Evolutionary conservation across 1,140 invertebrate species (phyloP).

Genomic region (Cepaea nemoralis): DNA sequence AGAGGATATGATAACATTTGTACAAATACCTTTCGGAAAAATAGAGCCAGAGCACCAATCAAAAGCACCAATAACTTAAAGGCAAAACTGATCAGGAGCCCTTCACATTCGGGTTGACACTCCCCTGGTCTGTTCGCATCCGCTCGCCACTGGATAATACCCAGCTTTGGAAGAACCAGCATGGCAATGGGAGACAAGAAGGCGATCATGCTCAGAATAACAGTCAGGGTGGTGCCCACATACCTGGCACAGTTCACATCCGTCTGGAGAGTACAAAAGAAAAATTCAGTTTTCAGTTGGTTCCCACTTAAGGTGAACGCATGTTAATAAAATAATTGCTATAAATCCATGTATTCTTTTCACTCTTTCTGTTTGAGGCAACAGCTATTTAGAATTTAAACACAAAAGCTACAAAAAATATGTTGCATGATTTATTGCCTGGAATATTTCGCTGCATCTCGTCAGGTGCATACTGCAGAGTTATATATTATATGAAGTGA

Average conservation of each 20-base stretch:
- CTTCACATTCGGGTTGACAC: conserved; percentile 89
- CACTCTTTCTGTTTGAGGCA: too few relatives aligned
- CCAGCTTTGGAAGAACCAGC: conserved; percentile 87
- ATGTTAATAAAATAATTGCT: too few relatives aligned
- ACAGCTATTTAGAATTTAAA: too few relatives aligned
- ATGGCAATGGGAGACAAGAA: conserved; percentile 94
- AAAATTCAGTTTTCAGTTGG: too few relatives aligned
- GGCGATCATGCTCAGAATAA: conserved; percentile 83
- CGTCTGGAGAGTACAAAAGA: conserved; percentile 45
- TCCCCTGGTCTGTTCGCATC: not conserved
- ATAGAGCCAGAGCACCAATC: conserved; percentile 90
- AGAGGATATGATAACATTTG: too few relatives aligned
- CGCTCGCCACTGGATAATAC: conserved; percentile 74
- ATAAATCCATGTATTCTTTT: too few relatives aligned
- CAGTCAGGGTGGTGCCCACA: conserved; percentile 80
- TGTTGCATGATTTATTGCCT: too few relatives aligned
- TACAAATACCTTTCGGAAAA: conserved; percentile 64
- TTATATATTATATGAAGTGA: too few relatives aligned
- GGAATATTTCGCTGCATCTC: too few relatives aligned
- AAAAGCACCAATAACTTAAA: conserved; percentile 93
- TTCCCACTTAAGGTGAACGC: too few relatives aligned
- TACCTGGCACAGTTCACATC: conserved; percentile 73
- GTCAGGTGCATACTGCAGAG: too few relatives aligned
- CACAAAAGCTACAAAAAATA: too few relatives aligned
- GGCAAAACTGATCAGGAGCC: conserved; percentile 88